Base-by-base conservation (phyloP, 1,140 invertebrate genomes). In the Sycobia sp. region DNA sequence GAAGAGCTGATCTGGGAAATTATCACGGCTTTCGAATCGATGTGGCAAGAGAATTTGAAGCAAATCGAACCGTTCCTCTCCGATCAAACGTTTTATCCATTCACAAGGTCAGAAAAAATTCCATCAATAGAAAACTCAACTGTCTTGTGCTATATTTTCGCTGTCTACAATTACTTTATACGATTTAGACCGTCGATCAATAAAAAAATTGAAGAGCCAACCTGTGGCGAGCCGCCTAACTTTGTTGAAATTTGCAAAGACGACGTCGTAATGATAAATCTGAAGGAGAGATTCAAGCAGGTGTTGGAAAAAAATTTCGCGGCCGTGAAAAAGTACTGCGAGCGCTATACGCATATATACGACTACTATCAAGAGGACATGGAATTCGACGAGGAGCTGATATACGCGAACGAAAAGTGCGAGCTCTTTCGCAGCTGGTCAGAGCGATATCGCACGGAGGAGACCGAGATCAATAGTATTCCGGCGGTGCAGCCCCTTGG, bases 141-240 rank as follows among this genome's bases (percentile, higher is more conserved):
- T 39, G 38, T 32, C 11, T 32, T 14, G 38, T 39, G 14, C n/a
- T 16, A 39, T 10, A 16, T 39, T 14, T 9, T 32, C 38, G n/a
- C n/a, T n/a, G n/a, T n/a, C 18, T 71, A 80, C 49, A 41, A 60
- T 54, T 36, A 46, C 22, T 62, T 84, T n/a, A n/a, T n/a, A n/a
- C n/a, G n/a, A n/a, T n/a, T 74, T 49, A 91, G 91, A 62, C 90
- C 91, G 0, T 85, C 89, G 16, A 88, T 92, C 46, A 90, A 91
- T 82, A 86, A 86, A 18, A 89, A 89, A 74, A 82, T 86, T 71
- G 86, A 91, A 69, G 85, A 89, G 46, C 85, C 87, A 71, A 84
- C 86, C 0, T 87, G 85, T 46, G 88, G 88, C 1, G 79, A 85
- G 27, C 86, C 90, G 0, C 89, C 89, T 0, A 84, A 85, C 51